Evolutionary conservation across 2,888 invertebrate species (phyloP).

Genomic region (Melinaea marsaeus): DNA sequence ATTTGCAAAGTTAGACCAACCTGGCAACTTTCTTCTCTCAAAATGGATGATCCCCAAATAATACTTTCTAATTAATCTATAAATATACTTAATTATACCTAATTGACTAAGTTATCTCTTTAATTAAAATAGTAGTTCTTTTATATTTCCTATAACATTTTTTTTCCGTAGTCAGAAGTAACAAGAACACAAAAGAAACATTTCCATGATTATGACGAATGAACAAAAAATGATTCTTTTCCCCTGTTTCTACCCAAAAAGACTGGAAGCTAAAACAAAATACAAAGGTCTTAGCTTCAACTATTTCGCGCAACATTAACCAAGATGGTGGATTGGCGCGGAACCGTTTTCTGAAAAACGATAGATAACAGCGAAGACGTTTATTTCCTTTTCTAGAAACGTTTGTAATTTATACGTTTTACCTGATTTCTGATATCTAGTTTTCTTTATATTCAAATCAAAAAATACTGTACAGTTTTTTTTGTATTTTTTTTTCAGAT

Average conservation of each 20-base stretch:
- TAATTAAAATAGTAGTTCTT: no score
- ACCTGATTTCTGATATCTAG: neutral
- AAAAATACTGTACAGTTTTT: no score
- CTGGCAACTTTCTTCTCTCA: no score
- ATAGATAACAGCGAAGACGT: constrained; percentile 1
- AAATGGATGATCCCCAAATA: no score
- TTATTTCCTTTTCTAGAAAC: constrained; percentile 1
- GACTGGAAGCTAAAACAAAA: neutral
- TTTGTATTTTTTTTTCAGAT: no score
- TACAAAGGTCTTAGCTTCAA: constrained; percentile 1
- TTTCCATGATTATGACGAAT: neutral
- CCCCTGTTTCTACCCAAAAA: neutral
- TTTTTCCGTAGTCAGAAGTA: no score
- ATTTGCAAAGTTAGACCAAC: no score
- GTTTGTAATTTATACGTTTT: constrained; percentile 1
- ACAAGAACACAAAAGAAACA: no score
- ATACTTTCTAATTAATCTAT: no score
- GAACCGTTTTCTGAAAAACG: constrained; percentile 5
- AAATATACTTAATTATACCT: no score
- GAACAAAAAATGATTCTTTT: neutral
- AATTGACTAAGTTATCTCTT: no score
- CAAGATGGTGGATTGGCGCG: constrained; percentile 4
- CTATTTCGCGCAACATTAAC: constrained; percentile 7
- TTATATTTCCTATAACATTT: no score
- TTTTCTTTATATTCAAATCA: neutral